Evolutionary conservation across 2,888 invertebrate species (phyloP).

Genomic region (Drosophila limbata): DNA sequence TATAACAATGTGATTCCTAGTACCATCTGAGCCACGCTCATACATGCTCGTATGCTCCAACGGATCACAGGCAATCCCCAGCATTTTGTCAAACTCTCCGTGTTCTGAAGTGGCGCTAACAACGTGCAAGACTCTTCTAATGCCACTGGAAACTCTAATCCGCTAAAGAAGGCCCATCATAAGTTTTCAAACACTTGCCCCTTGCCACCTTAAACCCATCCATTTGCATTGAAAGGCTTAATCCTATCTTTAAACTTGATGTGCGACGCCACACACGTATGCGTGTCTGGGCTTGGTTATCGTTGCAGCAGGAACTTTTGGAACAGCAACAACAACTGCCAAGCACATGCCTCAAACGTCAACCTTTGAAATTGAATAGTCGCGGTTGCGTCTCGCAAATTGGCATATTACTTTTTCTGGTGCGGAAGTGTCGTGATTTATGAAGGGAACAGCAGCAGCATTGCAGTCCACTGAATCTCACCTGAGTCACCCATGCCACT

Average conservation of each 20-base stretch:
- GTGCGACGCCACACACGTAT: constrained; percentile 24
- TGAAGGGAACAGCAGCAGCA: constrained; percentile 26
- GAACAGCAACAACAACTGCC: constrained; percentile 62
- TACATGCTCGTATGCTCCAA: constrained; percentile 89
- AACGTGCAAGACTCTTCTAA: constrained; percentile 80
- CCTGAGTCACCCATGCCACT: constrained; percentile 83
- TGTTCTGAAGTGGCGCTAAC: constrained; percentile 67
- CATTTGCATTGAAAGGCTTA: constrained; percentile 29
- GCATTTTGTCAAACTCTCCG: constrained; percentile 72
- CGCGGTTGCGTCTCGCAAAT: constrained; percentile 67
- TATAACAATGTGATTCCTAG: neutral
- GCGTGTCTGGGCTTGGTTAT: constrained; percentile 57
- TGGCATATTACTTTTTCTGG: constrained; percentile 6
- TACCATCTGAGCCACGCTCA: constrained; percentile 85
- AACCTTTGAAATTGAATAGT: constrained; percentile 73
- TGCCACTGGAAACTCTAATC: constrained; percentile 50
- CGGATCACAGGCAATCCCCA: constrained; percentile 85
- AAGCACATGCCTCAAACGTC: constrained; percentile 62
- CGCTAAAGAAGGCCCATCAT: constrained; percentile 42
- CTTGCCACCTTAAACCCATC: constrained; percentile 13
- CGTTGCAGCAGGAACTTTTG: constrained; percentile 55
- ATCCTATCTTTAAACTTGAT: constrained; percentile 64
- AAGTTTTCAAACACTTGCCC: constrained; percentile 43
- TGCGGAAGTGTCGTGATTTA: constrained; percentile 46
- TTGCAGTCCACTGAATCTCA: constrained; percentile 49